Base-by-base conservation (phyloP, 2,113 vertebrate genomes). In the Struthidea cinerea region DNA sequence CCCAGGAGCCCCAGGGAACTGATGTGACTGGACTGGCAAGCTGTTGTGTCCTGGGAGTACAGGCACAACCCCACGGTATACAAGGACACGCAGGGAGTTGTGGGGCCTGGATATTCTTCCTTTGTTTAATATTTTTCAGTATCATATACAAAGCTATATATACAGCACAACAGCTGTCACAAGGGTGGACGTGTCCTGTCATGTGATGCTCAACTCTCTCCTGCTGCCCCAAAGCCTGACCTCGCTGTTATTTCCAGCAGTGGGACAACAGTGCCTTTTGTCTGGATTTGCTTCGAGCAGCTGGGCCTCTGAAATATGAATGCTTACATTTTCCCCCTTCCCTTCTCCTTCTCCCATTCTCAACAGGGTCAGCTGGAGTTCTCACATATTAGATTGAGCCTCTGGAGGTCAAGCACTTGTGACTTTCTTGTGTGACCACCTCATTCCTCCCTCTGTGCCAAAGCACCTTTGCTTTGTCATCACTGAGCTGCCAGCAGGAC, bases 21-120 rank as follows among this genome's bases (percentile, higher is more conserved):
- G 55, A 46, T 64, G 42, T 35, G 35, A 28, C 70, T 53, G 16
- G 35, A 56, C 47, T 63, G 83, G 47, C 5, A 21, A 59, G 76
- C 32, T 67, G 30, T 49, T 0, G 0, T 7, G 9, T 67, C 79
- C 83, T 55, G 53, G 39, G 61, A 37, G 7, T 23, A 16, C 1
- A 9, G 53, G 10, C 69, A 78, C 44, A 53, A 17, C 37, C 11
- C 33, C 61, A 13, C 0, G 0, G 61, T 1, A 1, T 3, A 5
- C 18, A 23, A 20, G 26, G 50, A 59, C 37, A 61, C 1, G 0
- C 0, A 5, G 23, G 1, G 9, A 67, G 24, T 1, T 59, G 35
- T 59, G 47, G 57, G 59, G 55, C 28, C 35, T 39, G 59, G 35
- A 10, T 47, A n/a, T 5, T 59, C 63, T 60, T 52, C 30, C 61